These are phyloP conservation scores for Redunca redunca DNA, from an alignment of 2,113 vertebrate species.

Conservation along the genomic window DNA sequence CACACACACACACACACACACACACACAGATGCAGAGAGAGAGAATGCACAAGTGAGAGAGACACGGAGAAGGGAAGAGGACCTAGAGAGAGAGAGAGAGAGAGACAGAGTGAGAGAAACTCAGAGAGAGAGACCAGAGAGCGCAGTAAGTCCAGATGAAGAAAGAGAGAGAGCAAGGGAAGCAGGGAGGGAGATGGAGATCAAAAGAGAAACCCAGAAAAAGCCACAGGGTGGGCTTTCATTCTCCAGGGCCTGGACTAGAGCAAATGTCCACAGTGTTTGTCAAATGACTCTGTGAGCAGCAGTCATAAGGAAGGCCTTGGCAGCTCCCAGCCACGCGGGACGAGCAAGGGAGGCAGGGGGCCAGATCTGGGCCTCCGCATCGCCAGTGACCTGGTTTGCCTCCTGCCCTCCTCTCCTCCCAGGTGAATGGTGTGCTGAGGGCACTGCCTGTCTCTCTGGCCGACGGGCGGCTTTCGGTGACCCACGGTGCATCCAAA, in stretches of 20 bases:
- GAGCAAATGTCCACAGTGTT: background rate
- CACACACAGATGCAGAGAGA: background rate
- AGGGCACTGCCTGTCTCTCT: conserved; percentile 66
- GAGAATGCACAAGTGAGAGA: background rate
- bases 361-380: background rate
- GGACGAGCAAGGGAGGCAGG: background rate
- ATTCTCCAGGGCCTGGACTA: background rate
- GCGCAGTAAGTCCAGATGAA: background rate
- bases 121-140: background rate
- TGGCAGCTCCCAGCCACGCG: background rate
- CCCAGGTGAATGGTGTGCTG: conserved; percentile 70
- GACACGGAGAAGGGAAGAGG: background rate
- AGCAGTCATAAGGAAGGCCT: background rate
- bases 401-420: background rate
- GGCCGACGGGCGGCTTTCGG: conserved; percentile 29
- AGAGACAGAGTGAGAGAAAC: background rate
- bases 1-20: background rate
- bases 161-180: background rate
- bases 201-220: background rate
- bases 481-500: conserved; percentile 59
- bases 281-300: background rate
- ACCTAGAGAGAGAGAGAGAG: background rate
- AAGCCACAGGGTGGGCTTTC: background rate
- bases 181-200: background rate
- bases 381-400: background rate